A percentile compares a stretch with the other conserved stretches of the same genome.
Conservation (phyloP, 2,113 vertebrate species). For the Polypterus senegalus region DNA sequence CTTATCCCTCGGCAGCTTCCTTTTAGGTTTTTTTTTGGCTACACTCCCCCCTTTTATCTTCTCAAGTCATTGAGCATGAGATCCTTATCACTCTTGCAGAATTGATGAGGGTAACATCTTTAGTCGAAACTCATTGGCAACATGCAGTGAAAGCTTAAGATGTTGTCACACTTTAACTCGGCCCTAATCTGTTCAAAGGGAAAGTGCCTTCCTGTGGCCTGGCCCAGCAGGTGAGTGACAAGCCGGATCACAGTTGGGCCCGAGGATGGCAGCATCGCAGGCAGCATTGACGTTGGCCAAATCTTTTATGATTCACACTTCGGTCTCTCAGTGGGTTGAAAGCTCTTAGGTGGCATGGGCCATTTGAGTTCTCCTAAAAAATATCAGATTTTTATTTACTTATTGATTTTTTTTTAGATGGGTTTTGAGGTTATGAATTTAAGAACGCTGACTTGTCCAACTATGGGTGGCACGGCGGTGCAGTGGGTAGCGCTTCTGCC, state of each 20-base stretch:
- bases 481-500: too few relatives aligned
- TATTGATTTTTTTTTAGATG: too few relatives aligned
- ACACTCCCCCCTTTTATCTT: slow-evolving; percentile 45
- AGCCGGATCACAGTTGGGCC: not conserved
- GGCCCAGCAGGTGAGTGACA: slow-evolving; percentile 32
- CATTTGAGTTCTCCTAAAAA: too few relatives aligned
- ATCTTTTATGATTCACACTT: too few relatives aligned
- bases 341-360: too few relatives aligned
- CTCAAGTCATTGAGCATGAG: slow-evolving; percentile 38
- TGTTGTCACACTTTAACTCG: slow-evolving; percentile 81
- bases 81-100: slow-evolving; percentile 58
- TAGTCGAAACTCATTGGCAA: slow-evolving; percentile 60
- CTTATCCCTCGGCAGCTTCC: slow-evolving; percentile 36
- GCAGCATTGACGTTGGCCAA: not conserved
- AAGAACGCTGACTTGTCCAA: too few relatives aligned
- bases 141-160: slow-evolving; percentile 70
- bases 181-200: slow-evolving; percentile 69
- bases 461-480: too few relatives aligned
- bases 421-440: too few relatives aligned
- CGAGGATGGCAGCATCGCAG: not conserved
- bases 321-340: too few relatives aligned
- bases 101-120: slow-evolving; percentile 61
- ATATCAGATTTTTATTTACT: too few relatives aligned
- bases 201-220: slow-evolving; percentile 47
- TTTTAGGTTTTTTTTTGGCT: slow-evolving; percentile 17